Evolutionary conservation across 1,140 invertebrate species (phyloP), one percentile per base, ranked within the genome.

Genomic region (Andricus grossulariae): DNA sequence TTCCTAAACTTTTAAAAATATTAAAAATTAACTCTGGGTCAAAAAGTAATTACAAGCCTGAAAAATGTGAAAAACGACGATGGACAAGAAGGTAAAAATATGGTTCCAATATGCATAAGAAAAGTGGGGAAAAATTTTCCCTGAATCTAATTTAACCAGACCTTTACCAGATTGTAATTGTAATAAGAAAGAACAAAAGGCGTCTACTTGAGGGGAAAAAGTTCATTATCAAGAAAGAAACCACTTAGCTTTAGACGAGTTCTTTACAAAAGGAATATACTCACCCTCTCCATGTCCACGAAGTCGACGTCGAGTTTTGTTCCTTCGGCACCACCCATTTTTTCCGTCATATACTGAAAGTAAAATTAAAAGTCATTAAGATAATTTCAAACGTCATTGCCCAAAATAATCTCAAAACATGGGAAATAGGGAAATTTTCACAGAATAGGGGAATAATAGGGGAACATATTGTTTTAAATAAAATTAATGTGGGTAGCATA

Each of bases 261-360:
- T 60, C 12, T 60, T 39, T 45, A 39, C 10, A 1, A 13, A 21
- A 10, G n/a, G 6, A 16, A 66, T 50, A 45, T 21, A 83, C 93
- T 94, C 94, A 99, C 98, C 93, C 97, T 96, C 94, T 99, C 99
- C 98, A 99, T 99, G 89, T 99, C 98, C 92, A 97, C 94, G 89
- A 99, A 99, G 87, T 99, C 98, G 91, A 99, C 95, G 92, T 99
- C 98, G 80, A 99, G 94, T 93, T 99, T 99, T 81, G 99, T 99
- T 87, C 98, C 98, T 93, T 99, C 99, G 66, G 98, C 99, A 89
- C 98, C 98, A 52, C 99, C 99, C 95, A 99, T 99, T 92, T 99
- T 99, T 93, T 99, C 99, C 88, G 97, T 99, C 93, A 99, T 96
- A 94, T 99, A 99, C 98, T 99, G 93, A 78, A 96, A 95, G 87